phyloP scores from a whole-genome alignment of 2,797 vertebrate genomes.

The Crotalus adamanteus region DNA sequence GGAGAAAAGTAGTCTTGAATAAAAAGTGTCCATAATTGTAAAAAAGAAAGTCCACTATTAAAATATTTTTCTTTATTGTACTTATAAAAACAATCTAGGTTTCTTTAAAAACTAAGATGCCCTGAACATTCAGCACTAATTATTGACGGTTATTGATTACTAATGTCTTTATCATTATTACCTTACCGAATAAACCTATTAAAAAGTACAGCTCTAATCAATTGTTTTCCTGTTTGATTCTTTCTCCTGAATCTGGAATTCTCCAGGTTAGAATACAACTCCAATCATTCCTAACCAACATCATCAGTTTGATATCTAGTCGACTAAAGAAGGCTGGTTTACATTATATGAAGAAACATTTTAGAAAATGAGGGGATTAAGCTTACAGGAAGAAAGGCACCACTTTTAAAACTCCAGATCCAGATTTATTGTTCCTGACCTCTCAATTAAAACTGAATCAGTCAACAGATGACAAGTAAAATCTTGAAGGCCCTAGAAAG shows the following conservation, averaged over 20 bases:
- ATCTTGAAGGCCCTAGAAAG: not conserved
- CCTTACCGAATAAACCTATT: not conserved
- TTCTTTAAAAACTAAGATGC: not conserved
- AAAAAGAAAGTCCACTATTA: not conserved
- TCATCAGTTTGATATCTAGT: not conserved
- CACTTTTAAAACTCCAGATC: not conserved
- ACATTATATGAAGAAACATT: not conserved
- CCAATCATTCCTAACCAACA: not conserved
- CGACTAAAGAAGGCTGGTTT: not conserved
- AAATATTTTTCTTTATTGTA: not conserved
- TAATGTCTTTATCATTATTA: not conserved
- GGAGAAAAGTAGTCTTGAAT: not conserved
- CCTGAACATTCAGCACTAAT: not conserved
- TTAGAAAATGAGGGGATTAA: not conserved
- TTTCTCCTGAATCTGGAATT: not conserved
- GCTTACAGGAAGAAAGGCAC: not conserved
- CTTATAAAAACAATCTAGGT: not conserved
- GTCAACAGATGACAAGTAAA: not conserved
- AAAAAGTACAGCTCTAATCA: not conserved
- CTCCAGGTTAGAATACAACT: not conserved
- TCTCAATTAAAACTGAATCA: not conserved
- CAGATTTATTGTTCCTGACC: not conserved
- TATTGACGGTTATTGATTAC: not conserved
- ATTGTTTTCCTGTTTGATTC: not conserved
- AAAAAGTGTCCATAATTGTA: not conserved